Evolutionary conservation across 2,113 vertebrate genomes (phyloP).

Genomic region (Bos taurus): ARS-UCD2.0 NC_037349.1:2585001-2585500

Average conservation of each 20-base stretch:
- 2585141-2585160: background rate
- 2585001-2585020: no score
- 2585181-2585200: no score
- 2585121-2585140: background rate
- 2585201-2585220: background rate
- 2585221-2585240: background rate
- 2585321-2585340: accelerated
- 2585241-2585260: background rate
- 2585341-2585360: background rate
- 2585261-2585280: background rate
- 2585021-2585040: background rate
- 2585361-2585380: accelerated
- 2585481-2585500: background rate
- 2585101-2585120: background rate
- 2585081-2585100: no score
- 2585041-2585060: background rate
- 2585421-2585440: accelerated
- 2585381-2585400: accelerated
- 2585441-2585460: background rate
- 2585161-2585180: background rate
- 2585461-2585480: background rate
- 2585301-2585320: background rate
- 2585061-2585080: background rate
- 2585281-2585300: background rate
- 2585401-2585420: background rate